Percentiles rank a stretch among this genome's conserved stretches.
Conservation (phyloP, 2,888 invertebrate species). For the Ennomos erosarius region DNA sequence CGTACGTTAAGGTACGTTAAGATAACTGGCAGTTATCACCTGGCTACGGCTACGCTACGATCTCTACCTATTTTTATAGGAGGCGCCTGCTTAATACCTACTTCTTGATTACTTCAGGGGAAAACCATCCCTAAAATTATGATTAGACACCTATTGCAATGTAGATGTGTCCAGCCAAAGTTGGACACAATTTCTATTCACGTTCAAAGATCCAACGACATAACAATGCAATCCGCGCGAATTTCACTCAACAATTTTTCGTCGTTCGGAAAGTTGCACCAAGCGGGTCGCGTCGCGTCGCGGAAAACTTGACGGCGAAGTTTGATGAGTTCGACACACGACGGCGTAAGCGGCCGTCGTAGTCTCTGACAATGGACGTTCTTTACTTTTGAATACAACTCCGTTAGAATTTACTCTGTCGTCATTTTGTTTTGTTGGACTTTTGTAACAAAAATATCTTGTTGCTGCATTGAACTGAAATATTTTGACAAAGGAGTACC, state of each 20-base stretch:
- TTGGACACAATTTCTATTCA: background rate
- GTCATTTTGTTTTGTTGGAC: constrained; percentile 46
- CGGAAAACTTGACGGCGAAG: constrained; percentile 53
- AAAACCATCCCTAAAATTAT: too few species aligned
- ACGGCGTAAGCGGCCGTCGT: constrained; percentile 57
- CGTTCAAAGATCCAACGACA: constrained; percentile 27
- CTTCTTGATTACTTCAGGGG: too few species aligned
- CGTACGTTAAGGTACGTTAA: too few species aligned
- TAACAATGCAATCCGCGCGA: constrained; percentile 35
- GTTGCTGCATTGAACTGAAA: constrained; percentile 41
- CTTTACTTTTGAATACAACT: constrained; percentile 60
- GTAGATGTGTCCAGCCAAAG: too few species aligned
- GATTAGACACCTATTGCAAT: too few species aligned
- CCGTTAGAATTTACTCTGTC: constrained; percentile 52
- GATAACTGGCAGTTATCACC: too few species aligned
- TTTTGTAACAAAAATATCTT: constrained; percentile 36
- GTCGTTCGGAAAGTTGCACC: constrained; percentile 54
- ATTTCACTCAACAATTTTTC: constrained; percentile 55
- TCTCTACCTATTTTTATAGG: too few species aligned
- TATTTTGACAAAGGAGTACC: constrained; percentile 21
- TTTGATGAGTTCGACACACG: constrained; percentile 76
- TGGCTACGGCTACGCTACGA: too few species aligned
- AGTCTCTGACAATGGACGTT: constrained; percentile 62
- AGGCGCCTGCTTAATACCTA: too few species aligned
- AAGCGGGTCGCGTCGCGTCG: constrained; percentile 42